These are phyloP conservation scores for Doris montereyensis DNA, from an alignment of 2,888 invertebrate species.

Conservation along the genomic window DNA sequence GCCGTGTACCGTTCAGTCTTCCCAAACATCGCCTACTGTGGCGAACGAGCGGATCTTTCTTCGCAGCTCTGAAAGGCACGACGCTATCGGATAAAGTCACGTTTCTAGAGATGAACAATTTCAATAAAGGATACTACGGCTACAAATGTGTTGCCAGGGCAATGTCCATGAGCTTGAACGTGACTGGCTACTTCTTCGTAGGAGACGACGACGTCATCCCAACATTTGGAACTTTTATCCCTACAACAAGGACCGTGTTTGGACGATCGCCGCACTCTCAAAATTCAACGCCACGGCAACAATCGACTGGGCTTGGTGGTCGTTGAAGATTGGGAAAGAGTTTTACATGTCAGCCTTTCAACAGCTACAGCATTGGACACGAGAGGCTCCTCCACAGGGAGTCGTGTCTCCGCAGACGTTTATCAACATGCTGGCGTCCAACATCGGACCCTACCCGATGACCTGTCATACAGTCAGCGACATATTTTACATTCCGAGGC, in stretches of 20 bases:
- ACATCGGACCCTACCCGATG: background rate
- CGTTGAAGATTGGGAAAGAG: background rate
- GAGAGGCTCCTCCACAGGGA: background rate
- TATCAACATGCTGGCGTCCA: background rate
- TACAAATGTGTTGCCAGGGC: slow-evolving; percentile 43
- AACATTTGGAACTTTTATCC: background rate
- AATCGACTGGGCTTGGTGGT: background rate
- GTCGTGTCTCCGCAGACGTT: no score
- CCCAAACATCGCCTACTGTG: slow-evolving; percentile 34
- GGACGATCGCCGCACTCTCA: no score
- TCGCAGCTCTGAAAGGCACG: no score
- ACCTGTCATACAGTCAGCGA: background rate
- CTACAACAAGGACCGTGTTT: background rate
- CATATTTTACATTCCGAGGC: slow-evolving; percentile 18
- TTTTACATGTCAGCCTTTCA: background rate
- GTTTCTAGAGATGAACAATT: no score
- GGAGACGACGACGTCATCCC: slow-evolving; percentile 43
- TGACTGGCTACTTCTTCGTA: slow-evolving; percentile 45
- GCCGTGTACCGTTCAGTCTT: slow-evolving; percentile 8
- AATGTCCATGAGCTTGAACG: slow-evolving; percentile 45
- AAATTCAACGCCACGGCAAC: background rate
- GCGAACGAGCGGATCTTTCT: background rate
- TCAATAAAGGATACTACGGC: background rate
- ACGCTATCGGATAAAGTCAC: no score
- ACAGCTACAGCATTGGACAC: background rate